A percentile compares a stretch with the other conserved stretches of the same genome.
Evolutionary conservation across 2,113 vertebrate genomes (phyloP).

Genomic region (Empidonax alnorum): DNA sequence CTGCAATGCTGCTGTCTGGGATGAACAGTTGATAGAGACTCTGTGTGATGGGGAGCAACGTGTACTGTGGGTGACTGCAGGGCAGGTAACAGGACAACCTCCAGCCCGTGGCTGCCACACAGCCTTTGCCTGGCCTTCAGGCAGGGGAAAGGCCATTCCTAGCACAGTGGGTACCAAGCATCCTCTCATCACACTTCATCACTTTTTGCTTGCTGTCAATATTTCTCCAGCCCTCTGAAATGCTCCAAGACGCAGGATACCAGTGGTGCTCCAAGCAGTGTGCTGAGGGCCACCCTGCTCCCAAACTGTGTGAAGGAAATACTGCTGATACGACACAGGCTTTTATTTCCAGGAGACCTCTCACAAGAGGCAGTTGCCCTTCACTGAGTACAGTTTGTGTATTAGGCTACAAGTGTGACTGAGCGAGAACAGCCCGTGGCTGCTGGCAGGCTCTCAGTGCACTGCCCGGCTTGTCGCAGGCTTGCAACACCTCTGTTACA

Average conservation of each 20-base stretch:
- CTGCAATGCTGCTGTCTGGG: background rate
- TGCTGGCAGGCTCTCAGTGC: background rate
- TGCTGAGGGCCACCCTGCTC: background rate
- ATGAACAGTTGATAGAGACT: background rate
- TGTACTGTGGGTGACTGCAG: background rate
- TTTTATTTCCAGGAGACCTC: background rate
- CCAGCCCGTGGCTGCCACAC: rapidly evolving
- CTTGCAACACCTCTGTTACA: conserved; percentile 1
- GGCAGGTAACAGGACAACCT: background rate
- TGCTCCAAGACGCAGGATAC: background rate
- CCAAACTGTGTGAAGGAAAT: background rate
- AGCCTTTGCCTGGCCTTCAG: background rate
- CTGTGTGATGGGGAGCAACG: background rate
- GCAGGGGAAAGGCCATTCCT: background rate
- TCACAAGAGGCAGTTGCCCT: background rate
- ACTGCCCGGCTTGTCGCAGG: background rate
- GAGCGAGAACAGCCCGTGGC: background rate
- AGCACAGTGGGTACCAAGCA: background rate
- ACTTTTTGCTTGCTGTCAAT: background rate
- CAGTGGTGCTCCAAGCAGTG: rapidly evolving
- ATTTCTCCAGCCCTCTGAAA: background rate
- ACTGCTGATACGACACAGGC: rapidly evolving
- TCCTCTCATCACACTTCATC: background rate
- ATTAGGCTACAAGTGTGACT: background rate
- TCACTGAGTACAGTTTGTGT: background rate